Evolutionary conservation across 2,797 vertebrate species (phyloP), one percentile per base, ranked within the genome.

Genomic region (Cynodonichthys magdalenae): DNA sequence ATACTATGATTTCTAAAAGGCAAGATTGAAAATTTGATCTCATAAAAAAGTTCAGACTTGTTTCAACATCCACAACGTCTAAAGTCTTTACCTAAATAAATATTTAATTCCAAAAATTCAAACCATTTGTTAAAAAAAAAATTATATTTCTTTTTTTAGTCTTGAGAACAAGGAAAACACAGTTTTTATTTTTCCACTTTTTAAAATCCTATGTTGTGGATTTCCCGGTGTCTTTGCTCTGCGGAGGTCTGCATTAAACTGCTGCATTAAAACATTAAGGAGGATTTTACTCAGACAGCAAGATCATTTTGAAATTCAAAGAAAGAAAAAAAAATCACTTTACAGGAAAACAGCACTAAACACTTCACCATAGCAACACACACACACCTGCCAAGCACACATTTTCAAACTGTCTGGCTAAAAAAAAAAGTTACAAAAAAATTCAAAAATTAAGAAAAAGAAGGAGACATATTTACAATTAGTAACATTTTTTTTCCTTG

Each of bases 181-280:
- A 28, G 14, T 6, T 34, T 19, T 31, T 46, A 18, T 47, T 36
- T 36, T 7, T 4, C 6, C 34, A 39, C 29, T 39, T 19, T 19
- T 54, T 41, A 54, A 54, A 54, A 20, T 93, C 94, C 94, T 5
- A 48, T 18, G 18, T 27, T 2, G 31, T 20, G 19, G 24, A 24
- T 47, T n/a, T 18, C 27, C 42, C 4, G 11, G 18, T 7, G 4
- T 27, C 28, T 93, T 92, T 92, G 89, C 90, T 94, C 90, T 90
- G 91, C 92, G 94, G 93, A 94, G 93, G 93, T 94, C 91, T 93
- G 93, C 94, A 94, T 11, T 36, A 92, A 95, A 51, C 93, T 94
- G 93, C 89, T 94, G 93, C 95, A 93, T 95, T 84, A 93, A 95
- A 96, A 95, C 93, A 93, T 95, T 96, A 96, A 98, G 96, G 96